Conservation (phyloP, 2,113 vertebrate species). For the Corythoichthys haematopterus region DNA sequence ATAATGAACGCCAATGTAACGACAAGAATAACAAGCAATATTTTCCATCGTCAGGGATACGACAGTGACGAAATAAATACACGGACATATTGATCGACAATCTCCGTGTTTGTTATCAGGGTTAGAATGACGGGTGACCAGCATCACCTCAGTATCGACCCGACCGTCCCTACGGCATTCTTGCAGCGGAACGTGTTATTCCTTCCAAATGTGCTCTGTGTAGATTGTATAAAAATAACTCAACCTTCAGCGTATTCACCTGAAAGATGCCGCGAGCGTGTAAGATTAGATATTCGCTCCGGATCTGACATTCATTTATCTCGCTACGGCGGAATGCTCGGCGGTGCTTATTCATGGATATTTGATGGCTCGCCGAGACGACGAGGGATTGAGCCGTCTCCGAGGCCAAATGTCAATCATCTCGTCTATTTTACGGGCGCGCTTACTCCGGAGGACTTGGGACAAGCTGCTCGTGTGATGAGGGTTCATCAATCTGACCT, state of each 20-base stretch:
- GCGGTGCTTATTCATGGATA: conserved; percentile 34
- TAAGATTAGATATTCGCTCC: conserved; percentile 37
- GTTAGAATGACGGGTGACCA: neutral
- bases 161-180: neutral
- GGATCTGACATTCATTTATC: conserved; percentile 27
- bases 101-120: neutral
- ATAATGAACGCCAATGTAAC: neutral
- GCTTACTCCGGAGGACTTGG: neutral
- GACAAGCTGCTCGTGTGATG: neutral
- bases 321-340: conserved; percentile 15
- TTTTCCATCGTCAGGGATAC: neutral
- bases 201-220: neutral
- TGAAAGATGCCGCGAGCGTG: conserved; percentile 28
- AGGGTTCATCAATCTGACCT: too few species aligned
- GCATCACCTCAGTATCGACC: neutral
- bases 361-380: conserved; percentile 28
- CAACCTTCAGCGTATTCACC: conserved; percentile 23
- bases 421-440: too few species aligned
- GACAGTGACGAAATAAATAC: neutral
- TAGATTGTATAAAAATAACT: conserved; percentile 16
- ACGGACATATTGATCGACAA: neutral
- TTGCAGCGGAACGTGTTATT: neutral
- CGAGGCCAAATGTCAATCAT: conserved; percentile 16
- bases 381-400: conserved; percentile 24
- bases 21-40: neutral